A percentile compares a stretch with the other conserved stretches of the same genome.
Conservation (phyloP, 2,113 vertebrate genomes). For the Dipodomys spectabilis region DNA sequence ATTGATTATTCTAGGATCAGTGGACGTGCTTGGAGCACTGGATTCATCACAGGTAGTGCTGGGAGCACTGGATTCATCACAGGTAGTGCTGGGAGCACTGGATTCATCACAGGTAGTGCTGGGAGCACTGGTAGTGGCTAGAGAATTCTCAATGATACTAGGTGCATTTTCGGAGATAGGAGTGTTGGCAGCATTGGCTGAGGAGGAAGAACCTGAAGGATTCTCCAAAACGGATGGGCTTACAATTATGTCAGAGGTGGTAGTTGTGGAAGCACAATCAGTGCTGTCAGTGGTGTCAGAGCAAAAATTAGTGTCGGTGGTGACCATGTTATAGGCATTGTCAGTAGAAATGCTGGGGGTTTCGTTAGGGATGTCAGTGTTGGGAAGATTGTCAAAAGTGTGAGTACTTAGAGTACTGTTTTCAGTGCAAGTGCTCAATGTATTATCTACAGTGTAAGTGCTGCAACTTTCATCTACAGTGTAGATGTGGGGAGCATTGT, state of each 20-base stretch:
- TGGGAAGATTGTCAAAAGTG: not conserved
- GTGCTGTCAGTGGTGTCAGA: not conserved
- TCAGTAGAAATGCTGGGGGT: not conserved
- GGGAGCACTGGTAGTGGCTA: constrained; percentile 54
- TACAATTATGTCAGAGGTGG: not conserved
- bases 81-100: no score
- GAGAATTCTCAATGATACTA: constrained; percentile 75
- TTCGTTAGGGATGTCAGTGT: not conserved
- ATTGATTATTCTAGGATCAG: no score
- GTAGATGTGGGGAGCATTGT: not conserved
- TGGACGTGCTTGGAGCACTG: no score
- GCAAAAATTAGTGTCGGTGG: not conserved
- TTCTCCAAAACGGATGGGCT: not conserved
- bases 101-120: no score
- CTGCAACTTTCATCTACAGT: not conserved
- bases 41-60: no score
- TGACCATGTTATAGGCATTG: not conserved
- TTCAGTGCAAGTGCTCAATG: not conserved
- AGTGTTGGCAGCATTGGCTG: not conserved
- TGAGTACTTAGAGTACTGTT: not conserved
- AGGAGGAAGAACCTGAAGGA: not conserved
- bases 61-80: no score
- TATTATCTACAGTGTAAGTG: not conserved
- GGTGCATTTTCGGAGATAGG: not conserved
- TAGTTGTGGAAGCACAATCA: not conserved